phyloP scores from a whole-genome alignment of 2,888 invertebrate genomes.

The Himalopsyche japonica region DNA sequence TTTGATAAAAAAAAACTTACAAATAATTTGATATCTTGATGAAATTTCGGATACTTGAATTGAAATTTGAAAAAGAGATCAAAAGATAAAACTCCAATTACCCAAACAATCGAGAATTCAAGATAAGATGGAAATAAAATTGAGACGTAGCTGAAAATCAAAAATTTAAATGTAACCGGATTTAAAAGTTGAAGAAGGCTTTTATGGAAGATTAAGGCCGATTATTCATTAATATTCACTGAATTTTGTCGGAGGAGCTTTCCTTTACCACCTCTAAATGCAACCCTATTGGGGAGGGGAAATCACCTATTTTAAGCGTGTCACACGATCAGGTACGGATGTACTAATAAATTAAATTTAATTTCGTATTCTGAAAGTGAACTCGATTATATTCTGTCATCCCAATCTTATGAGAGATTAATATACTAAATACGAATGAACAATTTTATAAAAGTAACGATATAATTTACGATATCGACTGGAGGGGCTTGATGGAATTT shows the following conservation, averaged over 20 bases:
- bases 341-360: too few species aligned
- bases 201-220: background rate
- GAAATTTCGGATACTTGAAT: background rate
- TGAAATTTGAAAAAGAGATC: background rate
- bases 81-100: background rate
- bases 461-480: too few species aligned
- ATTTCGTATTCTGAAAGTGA: too few species aligned
- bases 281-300: background rate
- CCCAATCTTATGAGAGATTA: too few species aligned
- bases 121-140: background rate
- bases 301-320: background rate
- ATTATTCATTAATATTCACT: background rate
- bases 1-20: background rate
- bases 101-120: background rate
- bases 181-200: background rate
- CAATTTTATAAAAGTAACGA: too few species aligned
- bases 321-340: too few species aligned
- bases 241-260: background rate
- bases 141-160: background rate
- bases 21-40: background rate
- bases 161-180: background rate
- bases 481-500: too few species aligned
- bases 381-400: too few species aligned
- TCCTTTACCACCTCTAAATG: background rate
- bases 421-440: too few species aligned